Percentiles rank a stretch among this genome's conserved stretches.
These are phyloP conservation scores for Tragelaphus scriptus DNA, from an alignment of 2,113 vertebrate genomes.

Conservation along the genomic window DNA sequence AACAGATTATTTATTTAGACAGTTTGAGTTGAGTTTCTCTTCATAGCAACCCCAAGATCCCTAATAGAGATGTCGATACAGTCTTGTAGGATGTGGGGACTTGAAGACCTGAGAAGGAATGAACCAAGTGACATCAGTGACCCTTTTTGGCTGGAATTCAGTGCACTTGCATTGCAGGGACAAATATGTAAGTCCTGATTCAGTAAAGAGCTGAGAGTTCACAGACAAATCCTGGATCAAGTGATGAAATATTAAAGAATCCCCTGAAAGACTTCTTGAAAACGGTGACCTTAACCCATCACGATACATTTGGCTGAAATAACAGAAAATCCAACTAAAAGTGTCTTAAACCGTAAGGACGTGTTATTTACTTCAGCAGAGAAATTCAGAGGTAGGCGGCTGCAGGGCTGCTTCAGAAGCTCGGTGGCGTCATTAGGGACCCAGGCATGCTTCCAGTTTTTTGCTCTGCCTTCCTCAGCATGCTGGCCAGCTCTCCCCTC, in stretches of 20 bases:
- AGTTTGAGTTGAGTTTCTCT: background rate
- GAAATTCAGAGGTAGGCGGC: background rate
- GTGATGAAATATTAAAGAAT: background rate
- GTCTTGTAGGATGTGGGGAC: background rate
- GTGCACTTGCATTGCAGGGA: background rate
- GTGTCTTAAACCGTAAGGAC: background rate
- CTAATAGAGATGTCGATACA: background rate
- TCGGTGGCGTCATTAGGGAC: rapidly evolving
- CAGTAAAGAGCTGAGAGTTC: background rate
- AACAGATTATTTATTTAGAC: too few species aligned
- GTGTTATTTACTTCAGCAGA: background rate
- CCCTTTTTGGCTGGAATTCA: background rate
- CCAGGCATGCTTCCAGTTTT: background rate
- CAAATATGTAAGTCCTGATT: background rate
- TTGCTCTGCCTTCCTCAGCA: background rate
- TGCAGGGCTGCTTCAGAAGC: background rate
- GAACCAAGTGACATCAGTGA: background rate
- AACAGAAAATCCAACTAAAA: background rate
- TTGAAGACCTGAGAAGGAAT: background rate
- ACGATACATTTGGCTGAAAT: background rate
- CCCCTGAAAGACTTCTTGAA: background rate
- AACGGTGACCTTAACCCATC: background rate
- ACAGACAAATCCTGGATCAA: background rate
- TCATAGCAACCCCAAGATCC: background rate
- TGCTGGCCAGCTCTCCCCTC: background rate